Evolutionary conservation across 2,113 vertebrate genomes (phyloP), one percentile per base, ranked within the genome.

Genomic region (Trichomycterus rosablanca): DNA sequence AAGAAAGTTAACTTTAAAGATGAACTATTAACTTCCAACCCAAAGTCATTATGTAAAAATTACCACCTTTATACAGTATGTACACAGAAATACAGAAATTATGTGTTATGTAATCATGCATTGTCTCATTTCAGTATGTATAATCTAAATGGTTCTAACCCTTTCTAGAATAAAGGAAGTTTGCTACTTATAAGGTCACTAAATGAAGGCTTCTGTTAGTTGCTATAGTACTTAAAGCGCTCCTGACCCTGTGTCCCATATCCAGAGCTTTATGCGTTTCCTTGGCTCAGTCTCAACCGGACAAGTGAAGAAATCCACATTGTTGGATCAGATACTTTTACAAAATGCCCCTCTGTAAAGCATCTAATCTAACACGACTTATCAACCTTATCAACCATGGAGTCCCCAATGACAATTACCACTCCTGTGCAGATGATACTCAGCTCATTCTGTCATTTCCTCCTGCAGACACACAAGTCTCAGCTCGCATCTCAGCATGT

Each of bases 391-490:
- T 92, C 93, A 24, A 97, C 94, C 0, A 93, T 97, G 70, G 93
- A 97, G 80, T 95, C 94, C 30, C 93, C 94, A 53, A 97, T 93
- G 76, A 97, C 92, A 68, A 97, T 95, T n/a, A n/a, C n/a, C n/a
- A n/a, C n/a, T n/a, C n/a, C n/a, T n/a, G n/a, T n/a, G n/a, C n/a
- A n/a, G n/a, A n/a, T n/a, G n/a, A n/a, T n/a, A n/a, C n/a, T n/a
- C n/a, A n/a, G n/a, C n/a, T n/a, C n/a, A n/a, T n/a, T n/a, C n/a
- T n/a, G n/a, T n/a, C n/a, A n/a, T n/a, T n/a, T n/a, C n/a, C n/a
- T n/a, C n/a, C n/a, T n/a, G n/a, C n/a, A n/a, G n/a, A n/a, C n/a
- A n/a, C n/a, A n/a, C n/a, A n/a, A n/a, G n/a, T n/a, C n/a, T n/a
- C n/a, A n/a, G n/a, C n/a, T n/a, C n/a, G n/a, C n/a, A n/a, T n/a